Percentiles rank a stretch among this genome's conserved stretches.
These are phyloP conservation scores for Sebastes umbrosus DNA, from an alignment of 2,797 vertebrate species.

Conservation along the genomic window DNA sequence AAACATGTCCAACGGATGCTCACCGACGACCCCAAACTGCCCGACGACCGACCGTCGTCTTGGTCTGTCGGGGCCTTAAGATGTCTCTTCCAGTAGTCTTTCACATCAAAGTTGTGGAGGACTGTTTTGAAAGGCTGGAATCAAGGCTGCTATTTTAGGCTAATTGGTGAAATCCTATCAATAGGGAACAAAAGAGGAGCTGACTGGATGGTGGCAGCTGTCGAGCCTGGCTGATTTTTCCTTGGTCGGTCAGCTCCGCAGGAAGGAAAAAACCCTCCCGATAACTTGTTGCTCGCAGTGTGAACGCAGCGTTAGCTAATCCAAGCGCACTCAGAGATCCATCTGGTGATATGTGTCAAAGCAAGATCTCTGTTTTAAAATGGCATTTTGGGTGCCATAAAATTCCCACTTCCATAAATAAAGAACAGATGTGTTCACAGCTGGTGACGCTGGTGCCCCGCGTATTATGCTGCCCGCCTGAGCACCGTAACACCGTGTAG, in stretches of 20 bases:
- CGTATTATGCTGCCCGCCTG: conserved; percentile 34
- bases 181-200: not conserved
- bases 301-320: conserved; percentile 1
- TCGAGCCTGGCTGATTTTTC: not conserved
- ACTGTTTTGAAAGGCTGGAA: not conserved
- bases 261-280: not conserved
- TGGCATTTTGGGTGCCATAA: conserved; percentile 12
- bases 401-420: conserved; percentile 29
- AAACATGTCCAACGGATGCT: no score
- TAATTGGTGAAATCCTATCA: not conserved
- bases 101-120: not conserved
- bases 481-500: conserved; percentile 28
- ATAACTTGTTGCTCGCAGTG: conserved; percentile 21
- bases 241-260: not conserved
- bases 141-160: not conserved
- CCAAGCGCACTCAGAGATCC: not conserved
- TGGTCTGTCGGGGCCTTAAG: not conserved
- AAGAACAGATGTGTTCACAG: conserved; percentile 60
- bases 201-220: not conserved
- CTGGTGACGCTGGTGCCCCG: conserved; percentile 33
- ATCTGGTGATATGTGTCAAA: conserved; percentile 3
- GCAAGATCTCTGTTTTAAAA: conserved; percentile 25
- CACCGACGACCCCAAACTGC: no score
- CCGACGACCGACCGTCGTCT: no score
- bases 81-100: not conserved